phyloP scores from a whole-genome alignment of 1,140 invertebrate species.

The Dendroctonus ponderosae region DNA sequence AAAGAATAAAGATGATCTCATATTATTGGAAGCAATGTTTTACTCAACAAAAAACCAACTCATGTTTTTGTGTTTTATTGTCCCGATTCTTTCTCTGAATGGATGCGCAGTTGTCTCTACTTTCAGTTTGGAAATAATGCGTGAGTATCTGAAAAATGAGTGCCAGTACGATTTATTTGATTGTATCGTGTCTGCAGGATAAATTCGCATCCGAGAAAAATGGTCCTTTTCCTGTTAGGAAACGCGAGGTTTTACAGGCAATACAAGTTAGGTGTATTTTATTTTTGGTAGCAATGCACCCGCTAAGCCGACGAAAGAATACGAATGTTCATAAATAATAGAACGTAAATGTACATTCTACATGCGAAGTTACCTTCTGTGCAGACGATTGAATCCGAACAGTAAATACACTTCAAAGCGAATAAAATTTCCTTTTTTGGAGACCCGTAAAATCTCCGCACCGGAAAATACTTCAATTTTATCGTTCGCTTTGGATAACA shows the following conservation, averaged over 20 bases:
- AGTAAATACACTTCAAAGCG: not conserved
- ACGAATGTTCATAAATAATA: too few relatives aligned
- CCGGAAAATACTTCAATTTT: constrained; percentile 14
- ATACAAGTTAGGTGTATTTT: too few relatives aligned
- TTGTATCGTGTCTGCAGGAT: too few relatives aligned
- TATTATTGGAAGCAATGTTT: not conserved
- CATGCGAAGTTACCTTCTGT: too few relatives aligned
- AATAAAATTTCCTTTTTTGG: constrained; percentile 10
- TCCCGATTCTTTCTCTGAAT: constrained; percentile 6
- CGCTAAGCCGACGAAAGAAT: too few relatives aligned
- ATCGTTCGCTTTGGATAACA: constrained; percentile 7
- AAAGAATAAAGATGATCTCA: not conserved
- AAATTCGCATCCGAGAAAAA: too few relatives aligned
- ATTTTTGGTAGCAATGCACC: too few relatives aligned
- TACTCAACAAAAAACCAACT: not conserved
- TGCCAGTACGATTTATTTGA: not conserved
- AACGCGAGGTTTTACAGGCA: too few relatives aligned
- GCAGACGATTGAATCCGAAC: too few relatives aligned
- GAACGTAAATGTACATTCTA: too few relatives aligned
- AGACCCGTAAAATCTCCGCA: constrained; percentile 4
- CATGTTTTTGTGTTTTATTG: constrained; percentile 5
- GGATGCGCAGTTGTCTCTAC: not conserved
- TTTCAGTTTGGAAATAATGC: not conserved
- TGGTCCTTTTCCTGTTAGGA: too few relatives aligned
- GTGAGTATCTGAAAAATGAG: not conserved